Evolutionary conservation across 37 sponge, comb jelly and placozoan species (phyloP), one percentile per base, ranked within the genome.

Genomic region (Beroe forskalii): DNA sequence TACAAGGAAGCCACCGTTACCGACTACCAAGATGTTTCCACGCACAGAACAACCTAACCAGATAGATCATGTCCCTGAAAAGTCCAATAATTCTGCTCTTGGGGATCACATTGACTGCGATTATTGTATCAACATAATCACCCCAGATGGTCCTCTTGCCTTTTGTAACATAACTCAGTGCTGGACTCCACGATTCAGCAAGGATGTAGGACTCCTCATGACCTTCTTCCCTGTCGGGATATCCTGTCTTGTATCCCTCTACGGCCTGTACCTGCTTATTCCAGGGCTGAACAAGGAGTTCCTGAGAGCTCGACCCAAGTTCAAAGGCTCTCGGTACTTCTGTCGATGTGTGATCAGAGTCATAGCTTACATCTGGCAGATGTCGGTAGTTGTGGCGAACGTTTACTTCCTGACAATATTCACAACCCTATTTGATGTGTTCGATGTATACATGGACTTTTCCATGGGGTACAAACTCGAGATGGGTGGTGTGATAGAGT

Each of bases 261-360:
- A 80, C 86, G 86, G 86, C 1, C 86, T 80, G 55, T 80, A 80
- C 27, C 86, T 80, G 4, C 55, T 80, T 17, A 32, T 80, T 24
- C 86, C 86, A 12, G 86, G 86, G 22, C 86, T 80, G 3, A 80
- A 80, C 86, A 80, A 80, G 31, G 86, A 80, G 86, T 80, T 80
- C 30, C 0, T 20, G 25, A 80, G 42, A 25, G 44, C 40, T 4
- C n/a, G 28, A 32, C 86, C 86, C 25, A 80, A 39, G 24, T 80
- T 80, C 55, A 23, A 35, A 6, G 86, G 86, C 6, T 80, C 86
- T 23, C 40, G 27, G 55, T 80, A 42, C 42, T 20, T 44, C 38
- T 80, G 37, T 43, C 12, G 86, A 25, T 80, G 86, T 80, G 14
- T 80, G 1, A 23, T 32, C 30, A 3, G 55, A 44, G 86, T 44